Percentiles rank a stretch among this genome's conserved stretches.
Evolutionary conservation across 2,113 vertebrate species (phyloP).

Genomic region (Pygoscelis adeliae): DNA sequence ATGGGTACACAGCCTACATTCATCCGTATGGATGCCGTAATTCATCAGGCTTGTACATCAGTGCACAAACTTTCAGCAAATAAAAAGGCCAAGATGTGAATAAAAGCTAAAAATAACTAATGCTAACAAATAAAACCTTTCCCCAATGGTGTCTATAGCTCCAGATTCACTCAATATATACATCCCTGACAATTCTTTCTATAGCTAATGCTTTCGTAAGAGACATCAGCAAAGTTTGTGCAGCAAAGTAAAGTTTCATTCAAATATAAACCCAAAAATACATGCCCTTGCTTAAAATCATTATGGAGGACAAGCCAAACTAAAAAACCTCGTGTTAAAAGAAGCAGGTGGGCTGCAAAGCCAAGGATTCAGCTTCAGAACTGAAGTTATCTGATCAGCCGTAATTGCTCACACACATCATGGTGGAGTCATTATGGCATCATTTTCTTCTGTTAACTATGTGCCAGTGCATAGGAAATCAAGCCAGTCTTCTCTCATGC

Average conservation of each 20-base stretch:
- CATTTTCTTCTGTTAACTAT: neutral
- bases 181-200: neutral
- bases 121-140: neutral
- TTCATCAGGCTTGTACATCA: neutral
- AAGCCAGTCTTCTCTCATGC: neutral
- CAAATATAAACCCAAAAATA: neutral
- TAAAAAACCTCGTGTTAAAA: neutral
- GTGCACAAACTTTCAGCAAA: neutral
- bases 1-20: neutral
- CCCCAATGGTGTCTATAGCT: neutral
- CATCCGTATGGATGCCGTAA: fast-evolving
- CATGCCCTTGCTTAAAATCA: neutral
- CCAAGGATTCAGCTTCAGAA: neutral
- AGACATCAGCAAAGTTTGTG: neutral
- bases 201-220: neutral
- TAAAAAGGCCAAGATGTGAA: neutral
- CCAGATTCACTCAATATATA: neutral
- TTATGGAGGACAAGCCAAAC: neutral
- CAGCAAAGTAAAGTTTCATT: neutral
- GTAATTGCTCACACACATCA: neutral
- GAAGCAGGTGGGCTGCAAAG: neutral
- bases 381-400: neutral
- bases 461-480: neutral
- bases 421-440: neutral
- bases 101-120: neutral